Base-by-base conservation (phyloP, 2,888 invertebrate genomes). In the Stenotaenia linearis region DNA sequence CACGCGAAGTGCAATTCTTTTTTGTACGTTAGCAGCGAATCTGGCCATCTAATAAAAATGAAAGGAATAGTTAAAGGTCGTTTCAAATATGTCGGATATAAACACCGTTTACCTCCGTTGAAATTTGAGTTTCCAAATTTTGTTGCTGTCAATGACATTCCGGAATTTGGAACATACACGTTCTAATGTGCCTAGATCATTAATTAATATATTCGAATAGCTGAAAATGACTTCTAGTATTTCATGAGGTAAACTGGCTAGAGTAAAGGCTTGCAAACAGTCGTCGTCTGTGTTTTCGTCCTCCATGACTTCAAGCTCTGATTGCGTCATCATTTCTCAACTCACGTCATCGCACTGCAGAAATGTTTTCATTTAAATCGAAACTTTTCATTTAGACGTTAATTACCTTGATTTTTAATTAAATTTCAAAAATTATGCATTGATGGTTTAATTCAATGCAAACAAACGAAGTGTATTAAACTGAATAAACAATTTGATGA, bases 61-160 rank as follows among this genome's bases (percentile, higher is more conserved):
- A 25, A 28, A 28, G 9, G 9, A 6, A 32, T 32, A 32, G 32
- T 32, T 32, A 4, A 32, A 32, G 32, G 9, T 32, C 32, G 9
- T 32, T 32, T 32, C 9, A 32, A 4, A 32, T 6, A 6, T 32
- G 5, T n/a, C 18, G 56, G 4, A 12, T 21, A 12, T 74, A 12
- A n/a, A n/a, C n/a, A n/a, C n/a, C n/a, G n/a, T 75, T 79, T 50
- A 75, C 79, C 79, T 50, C 2, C 78, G 18, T 18, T 61, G 21
- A 25, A 80, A 78, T 78, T 80, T 80, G 15, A 28, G 28, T 37
- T 80, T 80, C 80, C 80, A 80, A n/a, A 80, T n/a, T 35, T 80
- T 75, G 32, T 78, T 80, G 28, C 45, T 75, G 35, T 32, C 15
- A 28, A 25, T 30, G 12, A 80, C 69, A 6, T 80, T 35, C 18